phyloP scores from a whole-genome alignment of 2,888 invertebrate genomes.

The Brachynemurus nebulosus region DNA sequence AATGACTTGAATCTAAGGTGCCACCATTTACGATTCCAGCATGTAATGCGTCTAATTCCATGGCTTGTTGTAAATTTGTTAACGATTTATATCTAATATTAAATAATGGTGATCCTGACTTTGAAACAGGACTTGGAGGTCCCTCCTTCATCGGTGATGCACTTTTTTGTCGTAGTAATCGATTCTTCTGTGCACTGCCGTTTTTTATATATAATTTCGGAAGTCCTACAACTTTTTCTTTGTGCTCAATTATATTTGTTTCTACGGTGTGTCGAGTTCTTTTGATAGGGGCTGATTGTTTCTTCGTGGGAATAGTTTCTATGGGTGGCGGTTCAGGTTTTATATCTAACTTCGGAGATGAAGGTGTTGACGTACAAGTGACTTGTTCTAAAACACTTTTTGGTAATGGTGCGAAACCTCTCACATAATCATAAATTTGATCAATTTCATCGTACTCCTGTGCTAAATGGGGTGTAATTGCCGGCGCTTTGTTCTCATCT shows the following conservation, averaged over 20 bases:
- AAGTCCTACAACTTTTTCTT: conserved; percentile 46
- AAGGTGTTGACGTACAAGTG: conserved; percentile 33
- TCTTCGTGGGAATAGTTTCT: conserved; percentile 80
- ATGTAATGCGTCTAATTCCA: conserved; percentile 36
- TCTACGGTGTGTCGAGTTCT: conserved; percentile 51
- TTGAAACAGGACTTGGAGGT: conserved; percentile 48
- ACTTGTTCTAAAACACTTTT: conserved; percentile 61
- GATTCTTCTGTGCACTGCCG: conserved; percentile 47
- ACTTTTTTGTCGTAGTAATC: conserved; percentile 56
- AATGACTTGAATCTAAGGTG: conserved; percentile 84
- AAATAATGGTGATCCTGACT: conserved; percentile 62
- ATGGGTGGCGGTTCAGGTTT: conserved; percentile 85
- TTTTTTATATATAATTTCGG: conserved; percentile 73
- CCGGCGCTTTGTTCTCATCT: conserved; percentile 47
- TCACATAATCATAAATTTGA: conserved; percentile 90
- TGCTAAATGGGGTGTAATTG: conserved; percentile 29
- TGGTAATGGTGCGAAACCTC: conserved; percentile 82
- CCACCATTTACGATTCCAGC: conserved; percentile 10
- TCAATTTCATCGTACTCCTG: conserved; percentile 93
- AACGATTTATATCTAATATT: conserved; percentile 58
- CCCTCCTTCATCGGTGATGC: conserved; percentile 57
- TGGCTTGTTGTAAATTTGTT: conserved; percentile 58
- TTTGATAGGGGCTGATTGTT: conserved; percentile 54
- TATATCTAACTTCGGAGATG: conserved; percentile 33
- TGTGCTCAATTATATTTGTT: conserved; percentile 21